Percentiles rank a stretch among this genome's conserved stretches.
Conservation (phyloP, 2,113 vertebrate genomes). For the Rostratula benghalensis region DNA sequence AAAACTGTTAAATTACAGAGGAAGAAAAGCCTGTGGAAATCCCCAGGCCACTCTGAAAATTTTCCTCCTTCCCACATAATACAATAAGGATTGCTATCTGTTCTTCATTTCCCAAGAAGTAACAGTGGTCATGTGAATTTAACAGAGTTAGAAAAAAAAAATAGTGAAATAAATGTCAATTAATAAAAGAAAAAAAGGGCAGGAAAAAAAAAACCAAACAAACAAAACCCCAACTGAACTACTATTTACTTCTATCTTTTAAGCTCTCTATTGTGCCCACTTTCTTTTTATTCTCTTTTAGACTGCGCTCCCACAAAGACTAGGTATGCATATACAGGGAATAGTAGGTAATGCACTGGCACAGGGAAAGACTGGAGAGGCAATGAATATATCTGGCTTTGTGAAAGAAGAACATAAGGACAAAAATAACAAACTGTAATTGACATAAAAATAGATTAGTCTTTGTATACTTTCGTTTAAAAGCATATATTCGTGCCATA, state of each 20-base stretch:
- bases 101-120: background rate
- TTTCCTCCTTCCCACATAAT: background rate
- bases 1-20: background rate
- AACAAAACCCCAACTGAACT: background rate
- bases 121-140: background rate
- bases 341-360: background rate
- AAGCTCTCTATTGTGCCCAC: background rate
- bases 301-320: background rate
- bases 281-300: background rate
- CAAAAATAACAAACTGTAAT: background rate
- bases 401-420: background rate
- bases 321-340: accelerated
- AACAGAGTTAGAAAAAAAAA: background rate
- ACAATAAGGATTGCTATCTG: background rate
- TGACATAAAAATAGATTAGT: background rate
- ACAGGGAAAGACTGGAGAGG: background rate
- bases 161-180: background rate
- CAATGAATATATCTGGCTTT: background rate
- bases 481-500: background rate
- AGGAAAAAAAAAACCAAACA: background rate
- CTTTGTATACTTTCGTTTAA: background rate
- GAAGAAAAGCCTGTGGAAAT: background rate
- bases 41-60: background rate
- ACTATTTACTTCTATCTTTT: background rate
- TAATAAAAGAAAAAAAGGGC: background rate